A percentile compares a stretch with the other conserved stretches of the same genome.
These are phyloP conservation scores for Pissodes strobi DNA, from an alignment of 1,140 invertebrate species.

Conservation along the genomic window DNA sequence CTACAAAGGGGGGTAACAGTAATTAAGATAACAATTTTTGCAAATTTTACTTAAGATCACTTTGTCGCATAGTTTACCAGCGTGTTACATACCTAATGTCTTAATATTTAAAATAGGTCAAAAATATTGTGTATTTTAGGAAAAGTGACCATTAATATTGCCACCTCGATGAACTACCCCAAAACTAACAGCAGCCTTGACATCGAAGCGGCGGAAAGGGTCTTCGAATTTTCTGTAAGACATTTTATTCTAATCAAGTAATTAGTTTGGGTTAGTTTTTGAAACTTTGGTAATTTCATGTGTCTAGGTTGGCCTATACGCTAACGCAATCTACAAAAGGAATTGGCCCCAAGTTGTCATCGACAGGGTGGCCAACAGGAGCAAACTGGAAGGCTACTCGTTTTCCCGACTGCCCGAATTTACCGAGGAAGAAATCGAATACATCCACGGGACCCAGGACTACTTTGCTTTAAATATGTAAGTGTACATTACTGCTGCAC, in stretches of 20 bases:
- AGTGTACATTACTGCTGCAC: not conserved
- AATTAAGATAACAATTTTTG: not conserved
- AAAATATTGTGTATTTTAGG: constrained; percentile 1
- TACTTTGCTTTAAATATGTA: constrained; percentile 24
- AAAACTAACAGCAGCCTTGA: constrained; percentile 14
- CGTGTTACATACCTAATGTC: not conserved
- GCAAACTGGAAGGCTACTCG: constrained; percentile 62
- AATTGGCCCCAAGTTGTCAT: constrained; percentile 68
- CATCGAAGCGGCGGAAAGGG: constrained; percentile 30
- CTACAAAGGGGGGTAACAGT: not conserved
- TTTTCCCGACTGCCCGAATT: constrained; percentile 67
- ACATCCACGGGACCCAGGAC: constrained; percentile 31
- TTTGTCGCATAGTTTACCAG: not conserved
- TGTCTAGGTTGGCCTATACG: constrained; percentile 65
- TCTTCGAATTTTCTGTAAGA: constrained; percentile 33
- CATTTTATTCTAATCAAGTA: too few relatives aligned
- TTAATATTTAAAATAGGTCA: constrained; percentile 29
- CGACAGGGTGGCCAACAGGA: constrained; percentile 61
- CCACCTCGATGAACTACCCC: constrained; percentile 24
- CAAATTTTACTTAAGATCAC: not conserved
- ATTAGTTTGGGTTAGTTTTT: not conserved
- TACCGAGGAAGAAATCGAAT: too few relatives aligned
- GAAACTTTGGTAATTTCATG: constrained; percentile 20
- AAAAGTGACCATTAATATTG: constrained; percentile 24
- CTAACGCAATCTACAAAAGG: constrained; percentile 68